phyloP scores from a whole-genome alignment of 2,797 vertebrate genomes.

The Eurystomus glaucurus region DNA sequence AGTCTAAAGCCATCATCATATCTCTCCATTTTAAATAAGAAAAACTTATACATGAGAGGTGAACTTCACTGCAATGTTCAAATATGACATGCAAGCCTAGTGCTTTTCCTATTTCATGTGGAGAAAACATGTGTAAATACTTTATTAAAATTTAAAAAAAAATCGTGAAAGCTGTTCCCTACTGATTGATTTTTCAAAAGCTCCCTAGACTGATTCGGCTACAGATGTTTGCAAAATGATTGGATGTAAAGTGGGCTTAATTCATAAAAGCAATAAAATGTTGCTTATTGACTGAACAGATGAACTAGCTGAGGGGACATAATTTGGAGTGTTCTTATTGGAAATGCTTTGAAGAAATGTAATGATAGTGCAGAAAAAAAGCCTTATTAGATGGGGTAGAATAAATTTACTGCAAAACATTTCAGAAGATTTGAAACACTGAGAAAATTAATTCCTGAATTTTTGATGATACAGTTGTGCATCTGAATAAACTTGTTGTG shows the following conservation, averaged over 20 bases:
- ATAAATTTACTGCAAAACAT: conserved; percentile 70
- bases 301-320: conserved; percentile 83
- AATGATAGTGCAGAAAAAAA: conserved; percentile 69
- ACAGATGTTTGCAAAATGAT: conserved; percentile 86
- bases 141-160: conserved; percentile 80
- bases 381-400: conserved; percentile 76
- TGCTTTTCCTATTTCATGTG: conserved; percentile 58
- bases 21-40: background rate
- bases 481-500: conserved; percentile 7
- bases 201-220: conserved; percentile 82
- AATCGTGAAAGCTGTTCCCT: conserved; percentile 81
- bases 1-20: background rate
- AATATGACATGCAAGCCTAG: background rate
- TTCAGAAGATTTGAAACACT: conserved; percentile 58
- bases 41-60: background rate
- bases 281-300: conserved; percentile 84
- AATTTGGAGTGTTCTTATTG: conserved; percentile 83
- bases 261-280: conserved; percentile 86
- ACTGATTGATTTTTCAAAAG: conserved; percentile 86
- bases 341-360: conserved; percentile 76
- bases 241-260: conserved; percentile 84
- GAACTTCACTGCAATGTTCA: background rate
- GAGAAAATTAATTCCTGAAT: conserved; percentile 55
- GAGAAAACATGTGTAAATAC: conserved; percentile 82
- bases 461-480: conserved; percentile 19